phyloP scores from a whole-genome alignment of 2,113 vertebrate species.

The Caranx melampygus region DNA sequence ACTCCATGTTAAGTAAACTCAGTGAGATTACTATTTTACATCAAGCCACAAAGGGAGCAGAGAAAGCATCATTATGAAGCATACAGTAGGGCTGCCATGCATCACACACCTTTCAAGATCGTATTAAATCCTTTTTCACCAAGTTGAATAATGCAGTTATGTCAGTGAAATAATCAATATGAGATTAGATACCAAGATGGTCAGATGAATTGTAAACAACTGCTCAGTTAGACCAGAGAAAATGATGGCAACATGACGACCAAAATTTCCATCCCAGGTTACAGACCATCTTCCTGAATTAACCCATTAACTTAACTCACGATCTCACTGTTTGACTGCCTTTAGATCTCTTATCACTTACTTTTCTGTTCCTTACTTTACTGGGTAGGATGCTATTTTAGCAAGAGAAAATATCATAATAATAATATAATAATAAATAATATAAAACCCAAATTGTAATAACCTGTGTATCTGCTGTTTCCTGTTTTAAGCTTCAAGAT shows the following conservation, averaged over 20 bases:
- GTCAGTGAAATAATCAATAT: not conserved
- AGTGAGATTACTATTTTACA: conserved; percentile 44
- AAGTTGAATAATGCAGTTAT: not conserved
- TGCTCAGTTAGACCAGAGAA: not conserved
- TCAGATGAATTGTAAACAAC: not conserved
- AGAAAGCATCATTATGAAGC: not conserved
- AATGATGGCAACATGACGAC: not conserved
- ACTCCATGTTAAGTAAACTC: conserved; percentile 50
- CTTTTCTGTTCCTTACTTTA: not conserved
- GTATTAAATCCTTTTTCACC: not conserved
- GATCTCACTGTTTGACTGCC: too few species aligned
- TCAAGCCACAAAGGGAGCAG: conserved; percentile 27
- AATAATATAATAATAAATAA: too few species aligned
- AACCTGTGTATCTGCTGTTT: not conserved
- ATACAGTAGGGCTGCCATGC: not conserved
- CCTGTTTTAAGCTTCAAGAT: too few species aligned
- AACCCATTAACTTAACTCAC: too few species aligned
- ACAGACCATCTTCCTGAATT: not conserved
- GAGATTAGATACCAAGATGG: not conserved
- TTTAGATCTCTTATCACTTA: too few species aligned
- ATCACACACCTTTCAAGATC: not conserved
- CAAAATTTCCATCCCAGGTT: not conserved
- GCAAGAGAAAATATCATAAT: not conserved
- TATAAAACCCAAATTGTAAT: not conserved
- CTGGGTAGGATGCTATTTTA: not conserved